A percentile compares a stretch with the other conserved stretches of the same genome.
Evolutionary conservation across 2,113 vertebrate genomes (phyloP).

Genomic region (Pteropus alecto): DNA sequence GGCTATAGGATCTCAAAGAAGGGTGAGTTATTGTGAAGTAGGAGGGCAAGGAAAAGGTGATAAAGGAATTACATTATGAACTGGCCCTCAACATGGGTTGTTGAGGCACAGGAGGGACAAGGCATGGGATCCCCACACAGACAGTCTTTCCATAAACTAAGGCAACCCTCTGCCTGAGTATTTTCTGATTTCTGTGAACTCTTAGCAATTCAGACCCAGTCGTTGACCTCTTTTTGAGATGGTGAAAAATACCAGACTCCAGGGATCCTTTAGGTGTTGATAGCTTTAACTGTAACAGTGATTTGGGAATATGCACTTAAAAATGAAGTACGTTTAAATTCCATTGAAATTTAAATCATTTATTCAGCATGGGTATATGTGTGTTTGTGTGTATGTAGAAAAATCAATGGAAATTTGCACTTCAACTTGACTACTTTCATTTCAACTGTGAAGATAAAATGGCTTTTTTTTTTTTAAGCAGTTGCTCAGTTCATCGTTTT

Average conservation of each 20-base stretch:
- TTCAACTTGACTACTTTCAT: slow-evolving; percentile 7
- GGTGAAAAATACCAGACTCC: neutral
- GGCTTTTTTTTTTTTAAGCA: neutral
- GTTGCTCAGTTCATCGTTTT: neutral
- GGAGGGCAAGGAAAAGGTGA: neutral
- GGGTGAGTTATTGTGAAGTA: neutral
- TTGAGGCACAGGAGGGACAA: neutral
- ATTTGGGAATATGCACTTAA: neutral
- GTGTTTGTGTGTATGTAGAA: neutral
- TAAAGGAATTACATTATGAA: neutral
- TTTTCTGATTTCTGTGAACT: slow-evolving; percentile 1
- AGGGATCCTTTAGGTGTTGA: neutral
- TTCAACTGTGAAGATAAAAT: slow-evolving; percentile 16
- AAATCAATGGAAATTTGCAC: slow-evolving; percentile 26
- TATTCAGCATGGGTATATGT: neutral
- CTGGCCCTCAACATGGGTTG: neutral
- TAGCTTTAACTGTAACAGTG: neutral
- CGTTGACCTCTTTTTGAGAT: neutral
- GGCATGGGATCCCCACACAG: neutral
- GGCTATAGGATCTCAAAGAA: neutral
- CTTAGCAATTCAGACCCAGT: neutral
- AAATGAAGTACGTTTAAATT: slow-evolving; percentile 45
- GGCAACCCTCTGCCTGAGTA: neutral
- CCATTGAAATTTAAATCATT: slow-evolving; percentile 28
- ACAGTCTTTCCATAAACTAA: neutral